A percentile compares a stretch with the other conserved stretches of the same genome.
phyloP scores from a whole-genome alignment of 1,140 invertebrate species.

The Saccostrea glomerata region DNA sequence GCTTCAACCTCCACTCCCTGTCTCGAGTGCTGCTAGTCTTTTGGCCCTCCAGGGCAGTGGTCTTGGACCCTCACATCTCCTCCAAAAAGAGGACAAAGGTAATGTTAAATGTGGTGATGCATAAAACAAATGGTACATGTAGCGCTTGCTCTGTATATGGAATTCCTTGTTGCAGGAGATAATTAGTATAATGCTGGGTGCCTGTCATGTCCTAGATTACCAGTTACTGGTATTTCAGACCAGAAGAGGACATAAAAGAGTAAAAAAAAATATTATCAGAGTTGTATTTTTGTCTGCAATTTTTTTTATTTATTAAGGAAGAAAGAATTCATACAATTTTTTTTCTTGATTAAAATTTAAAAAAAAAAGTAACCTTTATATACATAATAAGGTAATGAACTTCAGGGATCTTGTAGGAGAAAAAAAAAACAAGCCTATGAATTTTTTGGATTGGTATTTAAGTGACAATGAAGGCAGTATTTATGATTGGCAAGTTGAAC shows the following conservation, averaged over 20 bases:
- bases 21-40: constrained; percentile 75
- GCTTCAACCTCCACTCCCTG: constrained; percentile 73
- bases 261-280: background rate
- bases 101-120: constrained; percentile 37
- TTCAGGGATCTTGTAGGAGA: background rate
- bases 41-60: constrained; percentile 72
- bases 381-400: background rate
- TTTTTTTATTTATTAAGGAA: background rate
- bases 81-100: constrained; percentile 74
- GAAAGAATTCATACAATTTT: background rate
- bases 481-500: constrained; percentile 3
- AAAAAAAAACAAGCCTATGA: background rate
- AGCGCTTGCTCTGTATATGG: no score
- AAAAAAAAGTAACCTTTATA: background rate
- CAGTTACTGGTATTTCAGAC: background rate
- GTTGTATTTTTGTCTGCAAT: background rate
- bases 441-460: constrained; percentile 7
- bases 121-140: background rate
- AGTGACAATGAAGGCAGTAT: background rate
- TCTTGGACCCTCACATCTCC: constrained; percentile 51
- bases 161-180: background rate
- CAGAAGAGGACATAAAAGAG: background rate
- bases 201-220: background rate
- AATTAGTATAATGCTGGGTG: background rate
- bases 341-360: background rate